Percentiles rank a stretch among this genome's conserved stretches.
These are phyloP conservation scores for Ataeniobius toweri DNA, from an alignment of 2,797 vertebrate species.

Conservation along the genomic window DNA sequence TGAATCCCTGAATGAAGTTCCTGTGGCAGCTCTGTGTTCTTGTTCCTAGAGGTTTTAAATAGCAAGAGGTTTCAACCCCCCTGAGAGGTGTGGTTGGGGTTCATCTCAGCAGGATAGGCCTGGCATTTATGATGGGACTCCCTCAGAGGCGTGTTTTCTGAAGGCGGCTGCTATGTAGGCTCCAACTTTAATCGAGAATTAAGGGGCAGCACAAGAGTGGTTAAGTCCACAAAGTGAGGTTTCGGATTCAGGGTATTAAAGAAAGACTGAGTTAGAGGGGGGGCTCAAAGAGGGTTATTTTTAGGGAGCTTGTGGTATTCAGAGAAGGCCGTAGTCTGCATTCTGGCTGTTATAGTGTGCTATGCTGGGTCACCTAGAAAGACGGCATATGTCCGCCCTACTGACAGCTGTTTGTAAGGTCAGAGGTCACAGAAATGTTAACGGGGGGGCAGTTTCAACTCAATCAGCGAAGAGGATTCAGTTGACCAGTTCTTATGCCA, in stretches of 20 bases:
- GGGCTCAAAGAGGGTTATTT: constrained; percentile 51
- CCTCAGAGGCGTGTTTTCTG: constrained; percentile 43
- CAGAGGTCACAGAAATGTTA: constrained; percentile 61
- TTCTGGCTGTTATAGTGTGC: constrained; percentile 46
- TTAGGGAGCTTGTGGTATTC: constrained; percentile 46
- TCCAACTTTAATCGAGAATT: constrained; percentile 22
- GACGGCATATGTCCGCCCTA: constrained; percentile 54
- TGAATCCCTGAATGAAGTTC: not conserved
- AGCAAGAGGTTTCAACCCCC: constrained; percentile 36
- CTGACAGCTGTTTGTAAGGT: constrained; percentile 66
- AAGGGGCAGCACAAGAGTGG: constrained; percentile 4
- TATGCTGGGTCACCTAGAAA: constrained; percentile 47
- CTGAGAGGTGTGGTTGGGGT: constrained; percentile 20
- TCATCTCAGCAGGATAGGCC: constrained; percentile 46
- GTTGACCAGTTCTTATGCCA: not conserved
- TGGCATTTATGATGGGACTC: constrained; percentile 48
- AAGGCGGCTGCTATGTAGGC: constrained; percentile 46
- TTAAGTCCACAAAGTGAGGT: constrained; percentile 26
- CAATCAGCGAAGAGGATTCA: constrained; percentile 15
- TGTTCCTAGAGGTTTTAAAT: constrained; percentile 45
- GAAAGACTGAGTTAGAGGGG: not conserved
- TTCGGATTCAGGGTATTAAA: constrained; percentile 15
- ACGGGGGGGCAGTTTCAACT: constrained; percentile 39
- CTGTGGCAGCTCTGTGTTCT: constrained; percentile 2
- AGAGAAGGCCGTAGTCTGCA: constrained; percentile 32